Conservation (phyloP, 2,113 vertebrate species). For the Pleuronectes platessa region DNA sequence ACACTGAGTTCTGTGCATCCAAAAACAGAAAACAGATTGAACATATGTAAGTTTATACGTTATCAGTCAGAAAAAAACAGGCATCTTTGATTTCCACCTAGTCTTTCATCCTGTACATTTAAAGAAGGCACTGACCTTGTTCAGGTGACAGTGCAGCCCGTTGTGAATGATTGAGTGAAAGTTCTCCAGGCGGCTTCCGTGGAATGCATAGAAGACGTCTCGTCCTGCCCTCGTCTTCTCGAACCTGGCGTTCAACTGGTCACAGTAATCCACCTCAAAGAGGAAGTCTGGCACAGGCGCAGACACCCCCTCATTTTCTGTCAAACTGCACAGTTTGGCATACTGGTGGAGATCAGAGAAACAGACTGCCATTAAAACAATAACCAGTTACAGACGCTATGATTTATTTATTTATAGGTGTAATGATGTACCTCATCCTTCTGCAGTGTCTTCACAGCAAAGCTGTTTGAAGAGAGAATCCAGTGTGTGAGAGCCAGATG, state of each 20-base stretch:
- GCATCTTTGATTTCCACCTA: background rate
- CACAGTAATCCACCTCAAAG: slow-evolving; percentile 92
- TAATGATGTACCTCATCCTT: slow-evolving; percentile 87
- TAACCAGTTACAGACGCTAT: rapidly evolving
- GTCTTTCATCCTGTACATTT: background rate
- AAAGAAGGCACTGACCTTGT: slow-evolving; percentile 86
- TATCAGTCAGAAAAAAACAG: background rate
- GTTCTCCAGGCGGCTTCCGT: slow-evolving; percentile 97
- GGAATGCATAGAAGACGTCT: slow-evolving; percentile 94
- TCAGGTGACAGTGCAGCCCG: slow-evolving; percentile 96
- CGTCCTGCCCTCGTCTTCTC: slow-evolving; percentile 88
- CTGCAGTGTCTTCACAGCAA: slow-evolving; percentile 88
- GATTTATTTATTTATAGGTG: background rate
- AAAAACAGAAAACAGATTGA: background rate
- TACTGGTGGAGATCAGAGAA: slow-evolving; percentile 80
- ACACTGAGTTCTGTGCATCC: slow-evolving; percentile 90
- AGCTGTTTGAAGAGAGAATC: slow-evolving; percentile 93
- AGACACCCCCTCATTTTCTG: slow-evolving; percentile 79
- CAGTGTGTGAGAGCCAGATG: slow-evolving; percentile 90
- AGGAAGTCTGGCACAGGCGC: slow-evolving; percentile 92
- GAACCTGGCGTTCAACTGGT: slow-evolving; percentile 89
- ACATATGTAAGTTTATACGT: background rate
- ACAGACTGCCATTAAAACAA: background rate
- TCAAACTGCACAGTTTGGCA: slow-evolving; percentile 88
- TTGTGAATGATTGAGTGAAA: slow-evolving; percentile 98